These are phyloP conservation scores for Ornithoptera priamus DNA, from an alignment of 2,888 invertebrate genomes.

Conservation along the genomic window DNA sequence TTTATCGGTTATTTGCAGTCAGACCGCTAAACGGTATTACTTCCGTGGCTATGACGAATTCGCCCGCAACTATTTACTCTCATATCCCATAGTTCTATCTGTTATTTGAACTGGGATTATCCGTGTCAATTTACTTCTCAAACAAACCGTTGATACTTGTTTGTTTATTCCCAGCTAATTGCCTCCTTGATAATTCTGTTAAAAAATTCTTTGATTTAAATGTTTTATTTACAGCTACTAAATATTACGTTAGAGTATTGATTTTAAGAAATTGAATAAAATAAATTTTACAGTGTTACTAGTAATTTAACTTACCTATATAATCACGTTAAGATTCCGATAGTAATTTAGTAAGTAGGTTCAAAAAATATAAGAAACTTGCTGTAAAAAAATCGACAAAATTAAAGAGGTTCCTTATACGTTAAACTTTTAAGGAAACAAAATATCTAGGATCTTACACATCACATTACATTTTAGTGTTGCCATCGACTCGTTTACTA, in stretches of 20 bases:
- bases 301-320: too few relatives aligned
- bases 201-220: background rate
- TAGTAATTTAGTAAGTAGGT: too few relatives aligned
- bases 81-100: slow-evolving; percentile 58
- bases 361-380: too few relatives aligned
- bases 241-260: background rate
- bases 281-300: too few relatives aligned
- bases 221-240: background rate
- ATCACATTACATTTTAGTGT: too few relatives aligned
- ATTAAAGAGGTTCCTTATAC: too few relatives aligned
- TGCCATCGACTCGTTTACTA: too few relatives aligned
- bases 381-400: too few relatives aligned
- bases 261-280: too few relatives aligned
- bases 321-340: too few relatives aligned
- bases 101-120: slow-evolving; percentile 39
- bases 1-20: slow-evolving; percentile 37
- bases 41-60: slow-evolving; percentile 44
- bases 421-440: too few relatives aligned
- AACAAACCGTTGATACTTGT: slow-evolving; percentile 23
- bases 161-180: slow-evolving; percentile 9
- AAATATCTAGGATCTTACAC: too few relatives aligned
- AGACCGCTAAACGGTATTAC: slow-evolving; percentile 40
- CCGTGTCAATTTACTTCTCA: slow-evolving; percentile 22
- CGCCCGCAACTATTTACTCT: slow-evolving; percentile 59
- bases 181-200: slow-evolving; percentile 1